Evolutionary conservation across 1,140 invertebrate species (phyloP).

Genomic region (Melitaea cinxia): DNA sequence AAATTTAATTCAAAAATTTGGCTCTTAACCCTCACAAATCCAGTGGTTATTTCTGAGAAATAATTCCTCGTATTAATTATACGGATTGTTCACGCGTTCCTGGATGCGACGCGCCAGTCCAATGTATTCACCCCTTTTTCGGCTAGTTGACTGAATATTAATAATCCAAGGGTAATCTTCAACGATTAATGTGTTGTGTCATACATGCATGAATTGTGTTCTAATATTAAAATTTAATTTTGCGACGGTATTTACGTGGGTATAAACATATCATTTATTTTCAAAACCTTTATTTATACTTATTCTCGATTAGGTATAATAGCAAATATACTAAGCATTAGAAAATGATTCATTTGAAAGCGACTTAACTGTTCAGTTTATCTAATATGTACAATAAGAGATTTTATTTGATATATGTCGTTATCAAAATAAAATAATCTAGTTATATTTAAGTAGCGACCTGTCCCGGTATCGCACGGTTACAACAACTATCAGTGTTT

Average conservation of each 20-base stretch:
- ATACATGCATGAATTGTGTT: conserved; percentile 33
- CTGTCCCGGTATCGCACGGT: no score
- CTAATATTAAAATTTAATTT: conserved; percentile 25
- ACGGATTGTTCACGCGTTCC: conserved; percentile 54
- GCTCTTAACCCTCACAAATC: conserved; percentile 29
- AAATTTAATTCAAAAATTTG: conserved; percentile 8
- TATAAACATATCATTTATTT: no score
- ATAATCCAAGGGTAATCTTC: conserved; percentile 58
- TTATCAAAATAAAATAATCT: no score
- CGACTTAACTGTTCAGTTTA: no score
- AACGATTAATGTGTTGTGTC: conserved; percentile 53
- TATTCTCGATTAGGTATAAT: no score
- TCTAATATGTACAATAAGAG: no score
- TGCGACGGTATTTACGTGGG: conserved; percentile 2
- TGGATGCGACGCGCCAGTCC: conserved; percentile 48
- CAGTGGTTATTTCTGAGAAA: conserved; percentile 39
- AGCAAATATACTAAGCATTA: no score
- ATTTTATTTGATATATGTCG: no score
- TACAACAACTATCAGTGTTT: no score
- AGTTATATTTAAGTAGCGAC: no score
- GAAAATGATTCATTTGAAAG: no score
- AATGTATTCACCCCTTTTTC: conserved; percentile 60
- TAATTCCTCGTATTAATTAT: conserved; percentile 58
- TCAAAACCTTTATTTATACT: no score
- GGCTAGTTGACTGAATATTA: conserved; percentile 56